phyloP scores from a whole-genome alignment of 2,113 vertebrate genomes.

The Phodopus roborovskii region DNA sequence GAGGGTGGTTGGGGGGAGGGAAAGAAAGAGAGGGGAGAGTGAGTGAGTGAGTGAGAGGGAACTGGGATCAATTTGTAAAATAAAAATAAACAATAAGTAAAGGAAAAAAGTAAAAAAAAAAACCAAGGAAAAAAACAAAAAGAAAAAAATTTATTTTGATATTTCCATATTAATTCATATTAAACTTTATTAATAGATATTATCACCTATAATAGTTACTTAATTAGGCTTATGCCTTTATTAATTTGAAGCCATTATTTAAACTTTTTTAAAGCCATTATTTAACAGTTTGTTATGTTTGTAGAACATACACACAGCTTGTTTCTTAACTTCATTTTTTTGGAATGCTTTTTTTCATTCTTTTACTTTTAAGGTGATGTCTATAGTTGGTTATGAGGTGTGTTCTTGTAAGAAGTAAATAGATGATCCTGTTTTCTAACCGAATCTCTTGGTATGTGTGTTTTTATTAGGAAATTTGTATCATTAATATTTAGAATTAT shows the following conservation, averaged over 20 bases:
- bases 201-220: neutral
- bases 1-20: no score
- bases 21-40: no score
- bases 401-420: neutral
- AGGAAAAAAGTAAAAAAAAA: no score
- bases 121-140: no score
- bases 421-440: neutral
- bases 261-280: neutral
- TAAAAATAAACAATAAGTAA: no score
- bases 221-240: neutral
- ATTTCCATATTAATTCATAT: neutral
- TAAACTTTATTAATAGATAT: neutral
- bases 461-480: neutral
- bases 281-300: neutral
- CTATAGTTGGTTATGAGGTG: neutral
- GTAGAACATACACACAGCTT: neutral
- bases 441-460: neutral
- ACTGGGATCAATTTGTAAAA: no score
- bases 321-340: neutral
- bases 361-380: neutral
- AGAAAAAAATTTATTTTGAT: no score
- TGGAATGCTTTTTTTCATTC: neutral
- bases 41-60: no score
- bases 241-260: slow-evolving; percentile 5
- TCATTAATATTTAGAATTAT: neutral